Percentiles rank a stretch among this genome's conserved stretches.
Conservation (phyloP, 2,888 invertebrate species). For the Atherix ibis region DNA sequence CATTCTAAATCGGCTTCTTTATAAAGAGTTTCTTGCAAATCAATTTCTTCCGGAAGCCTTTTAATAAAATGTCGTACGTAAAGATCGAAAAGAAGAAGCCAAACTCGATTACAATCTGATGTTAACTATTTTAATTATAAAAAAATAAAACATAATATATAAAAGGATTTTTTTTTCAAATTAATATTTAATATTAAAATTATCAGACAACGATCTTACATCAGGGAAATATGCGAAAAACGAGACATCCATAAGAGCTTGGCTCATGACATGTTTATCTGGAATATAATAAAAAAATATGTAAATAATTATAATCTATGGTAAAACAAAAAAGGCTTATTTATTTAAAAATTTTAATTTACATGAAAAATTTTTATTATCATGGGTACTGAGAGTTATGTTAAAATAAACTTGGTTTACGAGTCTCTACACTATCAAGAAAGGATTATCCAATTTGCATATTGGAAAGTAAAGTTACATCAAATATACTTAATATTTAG, state of each 20-base stretch:
- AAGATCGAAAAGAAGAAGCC: constrained; percentile 40
- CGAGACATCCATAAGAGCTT: constrained; percentile 32
- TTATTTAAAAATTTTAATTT: too few relatives aligned
- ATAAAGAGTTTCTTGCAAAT: constrained; percentile 19
- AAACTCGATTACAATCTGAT: constrained; percentile 31
- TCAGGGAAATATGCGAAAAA: constrained; percentile 31
- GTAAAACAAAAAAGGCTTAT: too few relatives aligned
- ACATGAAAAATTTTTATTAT: too few relatives aligned
- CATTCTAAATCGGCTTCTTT: constrained; percentile 22
- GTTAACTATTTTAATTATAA: too few relatives aligned
- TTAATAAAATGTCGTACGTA: constrained; percentile 35
- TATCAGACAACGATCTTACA: constrained; percentile 12
- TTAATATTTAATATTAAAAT: not conserved
- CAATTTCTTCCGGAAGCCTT: constrained; percentile 23
- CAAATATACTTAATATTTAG: too few relatives aligned
- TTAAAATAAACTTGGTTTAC: too few relatives aligned
- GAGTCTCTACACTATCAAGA: too few relatives aligned
- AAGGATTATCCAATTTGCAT: too few relatives aligned
- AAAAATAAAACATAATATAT: not conserved
- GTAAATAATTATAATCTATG: too few relatives aligned
- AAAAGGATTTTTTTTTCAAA: too few relatives aligned
- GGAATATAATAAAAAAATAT: constrained; percentile 13
- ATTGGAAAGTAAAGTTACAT: too few relatives aligned
- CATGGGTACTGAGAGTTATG: too few relatives aligned
- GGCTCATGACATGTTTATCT: constrained; percentile 37